phyloP scores from a whole-genome alignment of 1,140 invertebrate genomes.

The Tetraneura akinire region DNA sequence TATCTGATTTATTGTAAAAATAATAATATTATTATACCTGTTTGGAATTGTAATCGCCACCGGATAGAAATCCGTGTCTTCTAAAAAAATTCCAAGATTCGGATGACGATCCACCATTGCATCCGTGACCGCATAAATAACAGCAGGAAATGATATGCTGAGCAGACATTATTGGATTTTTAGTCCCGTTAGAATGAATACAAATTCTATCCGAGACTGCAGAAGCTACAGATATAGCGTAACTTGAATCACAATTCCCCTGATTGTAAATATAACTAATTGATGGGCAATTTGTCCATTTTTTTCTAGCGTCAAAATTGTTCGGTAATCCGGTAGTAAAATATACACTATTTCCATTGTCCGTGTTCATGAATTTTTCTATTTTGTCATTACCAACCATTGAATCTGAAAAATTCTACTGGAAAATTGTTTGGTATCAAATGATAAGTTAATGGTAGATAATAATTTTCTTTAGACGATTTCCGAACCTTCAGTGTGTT shows the following conservation, averaged over 20 bases:
- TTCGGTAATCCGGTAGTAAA: background rate
- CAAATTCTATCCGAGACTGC: conserved; percentile 73
- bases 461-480: background rate
- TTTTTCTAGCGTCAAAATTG: conserved; percentile 72
- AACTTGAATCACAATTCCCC: conserved; percentile 61
- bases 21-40: no score
- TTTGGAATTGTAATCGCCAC: conserved; percentile 35
- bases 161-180: conserved; percentile 62
- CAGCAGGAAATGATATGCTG: conserved; percentile 46
- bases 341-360: background rate
- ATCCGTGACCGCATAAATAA: conserved; percentile 18
- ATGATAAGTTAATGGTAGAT: background rate
- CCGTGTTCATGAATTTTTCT: no score
- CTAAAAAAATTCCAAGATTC: conserved; percentile 34
- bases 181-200: conserved; percentile 64
- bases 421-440: background rate
- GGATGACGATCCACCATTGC: conserved; percentile 33
- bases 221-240: conserved; percentile 52
- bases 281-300: conserved; percentile 83
- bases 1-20: no score
- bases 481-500: background rate
- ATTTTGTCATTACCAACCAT: no score
- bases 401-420: background rate
- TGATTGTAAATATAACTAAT: conserved; percentile 77
- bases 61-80: conserved; percentile 46